A percentile compares a stretch with the other conserved stretches of the same genome.
phyloP scores from a whole-genome alignment of 2,888 invertebrate species.

The Catocala nupta region DNA sequence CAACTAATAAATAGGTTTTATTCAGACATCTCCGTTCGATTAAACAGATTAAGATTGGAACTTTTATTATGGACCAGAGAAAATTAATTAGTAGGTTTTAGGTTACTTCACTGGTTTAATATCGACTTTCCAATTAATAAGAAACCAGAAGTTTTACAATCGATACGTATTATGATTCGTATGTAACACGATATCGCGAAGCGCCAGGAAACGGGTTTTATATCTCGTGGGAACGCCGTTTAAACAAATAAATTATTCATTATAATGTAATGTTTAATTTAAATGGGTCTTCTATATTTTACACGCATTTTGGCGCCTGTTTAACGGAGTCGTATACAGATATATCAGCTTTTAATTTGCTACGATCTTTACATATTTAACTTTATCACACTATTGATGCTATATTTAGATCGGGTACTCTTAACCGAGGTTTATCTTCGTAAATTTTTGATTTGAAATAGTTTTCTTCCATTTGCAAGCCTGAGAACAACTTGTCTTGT shows the following conservation, averaged over 20 bases:
- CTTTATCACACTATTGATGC: no score
- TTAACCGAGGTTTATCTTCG: no score
- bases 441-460: no score
- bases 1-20: constrained; percentile 8
- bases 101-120: constrained; percentile 29
- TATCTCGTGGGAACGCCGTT: constrained; percentile 50
- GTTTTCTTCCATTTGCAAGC: no score
- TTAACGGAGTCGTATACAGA: no score
- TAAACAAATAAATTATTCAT: constrained; percentile 48
- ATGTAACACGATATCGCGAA: constrained; percentile 46
- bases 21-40: constrained; percentile 9
- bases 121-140: constrained; percentile 47
- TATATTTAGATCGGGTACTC: no score
- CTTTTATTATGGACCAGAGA: constrained; percentile 21
- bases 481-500: no score
- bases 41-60: constrained; percentile 15
- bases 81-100: constrained; percentile 41
- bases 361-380: no score
- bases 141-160: constrained; percentile 21
- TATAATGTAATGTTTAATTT: constrained; percentile 24
- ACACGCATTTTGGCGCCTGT: no score
- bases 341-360: no score
- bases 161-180: constrained; percentile 17
- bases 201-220: constrained; percentile 39
- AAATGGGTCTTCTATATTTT: constrained; percentile 14